These are phyloP conservation scores for Dicrostonyx torquatus DNA, from an alignment of 2,797 vertebrate genomes.

Conservation along the genomic window DNA sequence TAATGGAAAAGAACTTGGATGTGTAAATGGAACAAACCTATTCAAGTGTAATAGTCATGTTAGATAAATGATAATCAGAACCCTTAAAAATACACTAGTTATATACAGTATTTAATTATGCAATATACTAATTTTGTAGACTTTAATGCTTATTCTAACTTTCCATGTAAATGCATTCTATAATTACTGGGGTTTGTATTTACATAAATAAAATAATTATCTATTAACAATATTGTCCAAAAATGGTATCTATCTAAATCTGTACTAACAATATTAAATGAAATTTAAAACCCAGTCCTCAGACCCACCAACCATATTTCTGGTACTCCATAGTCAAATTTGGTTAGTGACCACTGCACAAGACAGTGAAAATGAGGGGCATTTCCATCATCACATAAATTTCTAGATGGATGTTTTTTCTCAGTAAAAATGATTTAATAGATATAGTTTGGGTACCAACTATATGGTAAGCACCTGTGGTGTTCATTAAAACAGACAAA, in stretches of 20 bases:
- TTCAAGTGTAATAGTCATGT: neutral
- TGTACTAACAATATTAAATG: slow-evolving; percentile 10
- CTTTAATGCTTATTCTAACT: neutral
- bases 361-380: neutral
- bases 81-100: neutral
- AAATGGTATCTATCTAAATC: neutral
- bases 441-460: neutral
- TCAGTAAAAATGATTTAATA: neutral
- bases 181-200: neutral
- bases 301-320: neutral
- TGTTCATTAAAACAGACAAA: neutral
- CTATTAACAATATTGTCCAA: neutral
- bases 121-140: neutral
- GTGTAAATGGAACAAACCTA: neutral
- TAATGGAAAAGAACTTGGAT: neutral
- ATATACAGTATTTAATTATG: neutral
- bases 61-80: neutral
- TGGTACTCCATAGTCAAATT: neutral
- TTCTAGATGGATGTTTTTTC: neutral
- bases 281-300: neutral
- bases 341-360: neutral
- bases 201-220: neutral
- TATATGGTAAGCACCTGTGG: neutral
- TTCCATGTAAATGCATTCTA: neutral
- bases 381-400: neutral